These are phyloP conservation scores for Lapara coniferarum DNA, from an alignment of 2,888 invertebrate genomes.

Conservation along the genomic window DNA sequence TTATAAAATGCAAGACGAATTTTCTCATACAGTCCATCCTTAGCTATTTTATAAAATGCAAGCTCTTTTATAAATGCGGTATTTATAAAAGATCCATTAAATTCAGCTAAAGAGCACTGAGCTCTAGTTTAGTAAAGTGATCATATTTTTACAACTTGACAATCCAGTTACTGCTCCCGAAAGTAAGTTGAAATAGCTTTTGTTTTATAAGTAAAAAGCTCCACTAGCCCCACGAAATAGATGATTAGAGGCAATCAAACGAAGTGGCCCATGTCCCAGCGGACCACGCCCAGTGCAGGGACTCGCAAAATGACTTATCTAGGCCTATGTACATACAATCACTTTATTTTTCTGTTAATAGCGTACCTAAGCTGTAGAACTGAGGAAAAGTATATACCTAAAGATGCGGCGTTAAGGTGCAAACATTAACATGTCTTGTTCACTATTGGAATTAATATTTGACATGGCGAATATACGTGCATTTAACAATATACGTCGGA, in stretches of 20 bases:
- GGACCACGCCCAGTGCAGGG: background rate
- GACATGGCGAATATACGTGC: too few species aligned
- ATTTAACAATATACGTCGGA: too few species aligned
- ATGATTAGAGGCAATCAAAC: slow-evolving; percentile 10
- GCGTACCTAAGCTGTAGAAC: too few species aligned
- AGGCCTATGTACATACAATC: background rate
- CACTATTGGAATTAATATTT: too few species aligned
- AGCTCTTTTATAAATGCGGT: too few species aligned
- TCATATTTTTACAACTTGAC: background rate
- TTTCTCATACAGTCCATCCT: too few species aligned
- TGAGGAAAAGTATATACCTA: too few species aligned
- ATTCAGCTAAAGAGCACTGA: background rate
- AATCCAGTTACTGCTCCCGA: background rate
- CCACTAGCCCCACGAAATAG: background rate
- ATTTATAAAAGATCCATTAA: background rate
- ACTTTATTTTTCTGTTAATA: background rate
- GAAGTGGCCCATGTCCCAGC: slow-evolving; percentile 2
- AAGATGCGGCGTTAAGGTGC: too few species aligned
- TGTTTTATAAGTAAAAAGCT: background rate
- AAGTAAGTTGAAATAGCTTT: background rate
- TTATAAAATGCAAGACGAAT: too few species aligned
- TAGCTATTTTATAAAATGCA: too few species aligned
- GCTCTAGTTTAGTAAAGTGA: background rate
- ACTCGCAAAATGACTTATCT: background rate
- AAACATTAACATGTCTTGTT: too few species aligned